These are phyloP conservation scores for Xanthia togata DNA, from an alignment of 2,888 invertebrate genomes.

Conservation along the genomic window DNA sequence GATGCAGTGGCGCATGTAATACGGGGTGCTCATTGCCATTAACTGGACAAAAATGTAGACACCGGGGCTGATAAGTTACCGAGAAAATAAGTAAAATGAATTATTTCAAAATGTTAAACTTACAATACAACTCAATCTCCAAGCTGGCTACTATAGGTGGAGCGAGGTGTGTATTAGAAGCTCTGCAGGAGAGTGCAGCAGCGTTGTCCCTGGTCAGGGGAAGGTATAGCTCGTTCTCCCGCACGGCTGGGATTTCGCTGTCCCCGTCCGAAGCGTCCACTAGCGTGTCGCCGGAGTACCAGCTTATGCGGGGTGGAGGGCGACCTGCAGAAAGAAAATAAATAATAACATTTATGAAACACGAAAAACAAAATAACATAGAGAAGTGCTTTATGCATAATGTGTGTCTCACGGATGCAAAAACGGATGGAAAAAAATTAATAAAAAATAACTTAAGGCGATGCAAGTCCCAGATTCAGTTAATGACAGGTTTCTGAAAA, in stretches of 20 bases:
- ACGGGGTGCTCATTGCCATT: no score
- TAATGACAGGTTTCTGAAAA: not conserved
- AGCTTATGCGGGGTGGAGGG: constrained; percentile 93
- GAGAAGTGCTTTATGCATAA: not conserved
- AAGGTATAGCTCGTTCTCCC: constrained; percentile 93
- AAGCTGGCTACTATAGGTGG: constrained; percentile 92
- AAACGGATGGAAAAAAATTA: no score
- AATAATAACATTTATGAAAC: not conserved
- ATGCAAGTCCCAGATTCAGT: not conserved
- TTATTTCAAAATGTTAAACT: constrained; percentile 77
- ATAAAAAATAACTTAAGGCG: no score
- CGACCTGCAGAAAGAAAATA: constrained; percentile 89
- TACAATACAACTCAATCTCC: constrained; percentile 93
- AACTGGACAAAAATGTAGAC: no score
- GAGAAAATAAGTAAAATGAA: not conserved
- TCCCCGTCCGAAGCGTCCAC: constrained; percentile 93
- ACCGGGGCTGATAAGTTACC: no score
- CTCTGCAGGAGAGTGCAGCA: constrained; percentile 93
- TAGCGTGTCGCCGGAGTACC: constrained; percentile 94
- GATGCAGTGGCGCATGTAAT: no score
- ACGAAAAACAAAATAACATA: not conserved
- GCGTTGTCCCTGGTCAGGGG: constrained; percentile 93
- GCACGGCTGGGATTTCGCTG: constrained; percentile 91
- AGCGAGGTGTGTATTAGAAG: constrained; percentile 93
- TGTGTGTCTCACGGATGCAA: no score